Conservation (phyloP, 2,797 vertebrate genomes). For the Alectoris magna region DNA sequence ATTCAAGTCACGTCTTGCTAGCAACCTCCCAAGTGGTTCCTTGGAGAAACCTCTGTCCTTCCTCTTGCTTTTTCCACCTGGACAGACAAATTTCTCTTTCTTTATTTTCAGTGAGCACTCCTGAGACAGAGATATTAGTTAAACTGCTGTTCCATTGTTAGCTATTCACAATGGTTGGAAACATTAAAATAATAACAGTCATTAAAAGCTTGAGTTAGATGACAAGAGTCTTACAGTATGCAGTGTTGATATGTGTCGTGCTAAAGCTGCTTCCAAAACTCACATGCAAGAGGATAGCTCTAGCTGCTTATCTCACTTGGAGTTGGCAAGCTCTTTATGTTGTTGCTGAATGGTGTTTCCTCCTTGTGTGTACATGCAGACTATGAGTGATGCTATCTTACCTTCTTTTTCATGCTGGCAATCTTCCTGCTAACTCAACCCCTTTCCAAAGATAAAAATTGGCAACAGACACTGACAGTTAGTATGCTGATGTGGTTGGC, state of each 20-base stretch:
- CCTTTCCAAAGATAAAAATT: background rate
- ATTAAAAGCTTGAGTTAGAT: background rate
- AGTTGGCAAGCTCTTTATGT: background rate
- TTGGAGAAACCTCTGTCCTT: background rate
- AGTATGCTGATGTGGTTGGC: accelerated
- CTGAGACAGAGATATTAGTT: background rate
- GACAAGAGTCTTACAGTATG: background rate
- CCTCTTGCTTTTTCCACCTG: background rate
- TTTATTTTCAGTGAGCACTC: background rate
- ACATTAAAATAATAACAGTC: background rate
- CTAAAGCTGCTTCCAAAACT: background rate
- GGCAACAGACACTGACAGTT: background rate
- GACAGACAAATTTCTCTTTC: background rate
- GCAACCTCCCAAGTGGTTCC: background rate
- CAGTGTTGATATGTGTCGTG: background rate
- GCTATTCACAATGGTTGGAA: background rate
- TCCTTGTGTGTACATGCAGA: background rate
- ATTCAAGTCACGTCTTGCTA: background rate
- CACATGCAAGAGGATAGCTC: background rate
- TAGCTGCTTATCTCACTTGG: background rate
- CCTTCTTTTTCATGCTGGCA: background rate
- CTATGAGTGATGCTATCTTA: background rate
- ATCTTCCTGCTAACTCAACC: background rate
- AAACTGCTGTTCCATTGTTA: background rate
- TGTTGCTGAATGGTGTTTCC: background rate